A percentile compares a stretch with the other conserved stretches of the same genome.
Evolutionary conservation across 2,797 vertebrate genomes (phyloP).

Genomic region (Artibeus lituratus): DNA sequence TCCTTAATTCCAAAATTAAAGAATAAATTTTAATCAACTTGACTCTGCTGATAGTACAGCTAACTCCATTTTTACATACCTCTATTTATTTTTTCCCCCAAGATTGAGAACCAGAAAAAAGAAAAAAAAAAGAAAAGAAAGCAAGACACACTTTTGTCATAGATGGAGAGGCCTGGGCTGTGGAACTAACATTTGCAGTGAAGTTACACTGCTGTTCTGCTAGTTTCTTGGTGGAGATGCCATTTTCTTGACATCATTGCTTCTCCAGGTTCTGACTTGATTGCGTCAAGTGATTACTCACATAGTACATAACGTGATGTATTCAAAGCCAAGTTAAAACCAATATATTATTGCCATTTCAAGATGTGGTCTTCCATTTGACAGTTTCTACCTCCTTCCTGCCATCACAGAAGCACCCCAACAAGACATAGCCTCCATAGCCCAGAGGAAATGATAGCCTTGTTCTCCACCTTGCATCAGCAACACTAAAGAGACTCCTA

Average conservation of each 20-base stretch:
- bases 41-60: background rate
- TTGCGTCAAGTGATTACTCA: background rate
- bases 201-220: background rate
- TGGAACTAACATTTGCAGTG: background rate
- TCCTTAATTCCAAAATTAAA: background rate
- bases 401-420: background rate
- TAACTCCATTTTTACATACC: background rate
- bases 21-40: constrained; percentile 21
- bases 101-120: background rate
- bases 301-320: background rate
- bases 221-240: background rate
- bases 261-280: background rate
- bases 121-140: background rate
- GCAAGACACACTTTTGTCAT: background rate
- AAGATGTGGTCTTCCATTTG: background rate
- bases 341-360: background rate
- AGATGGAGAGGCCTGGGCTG: background rate
- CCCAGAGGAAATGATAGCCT: background rate
- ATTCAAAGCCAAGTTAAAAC: background rate
- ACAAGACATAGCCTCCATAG: background rate
- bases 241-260: background rate
- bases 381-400: background rate
- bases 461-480: background rate
- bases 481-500: background rate
- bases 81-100: background rate